phyloP scores from a whole-genome alignment of 2,888 invertebrate genomes.

The Phytoseiulus persimilis region DNA sequence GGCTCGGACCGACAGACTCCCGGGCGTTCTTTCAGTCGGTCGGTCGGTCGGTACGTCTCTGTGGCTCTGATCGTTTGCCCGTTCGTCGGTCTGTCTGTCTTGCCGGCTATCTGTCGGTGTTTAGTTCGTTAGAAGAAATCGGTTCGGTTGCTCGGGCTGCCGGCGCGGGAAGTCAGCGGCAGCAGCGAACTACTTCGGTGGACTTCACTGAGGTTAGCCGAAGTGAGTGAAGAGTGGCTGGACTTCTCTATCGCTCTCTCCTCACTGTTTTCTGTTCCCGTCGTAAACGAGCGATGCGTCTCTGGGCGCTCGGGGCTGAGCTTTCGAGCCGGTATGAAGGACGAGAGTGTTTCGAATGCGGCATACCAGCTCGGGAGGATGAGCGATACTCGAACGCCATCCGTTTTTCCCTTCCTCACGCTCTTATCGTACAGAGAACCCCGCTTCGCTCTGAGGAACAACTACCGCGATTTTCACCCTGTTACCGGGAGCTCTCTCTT shows the following conservation, averaged over 20 bases:
- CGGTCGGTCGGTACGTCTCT: neutral
- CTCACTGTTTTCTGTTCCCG: neutral
- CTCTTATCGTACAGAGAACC: too few relatives aligned
- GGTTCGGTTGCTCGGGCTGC: neutral
- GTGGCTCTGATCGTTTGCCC: neutral
- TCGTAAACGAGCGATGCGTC: neutral
- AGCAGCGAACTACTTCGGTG: neutral
- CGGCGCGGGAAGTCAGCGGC: neutral
- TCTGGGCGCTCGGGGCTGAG: neutral
- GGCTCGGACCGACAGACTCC: neutral
- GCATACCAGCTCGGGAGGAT: too few relatives aligned
- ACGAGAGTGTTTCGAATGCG: too few relatives aligned
- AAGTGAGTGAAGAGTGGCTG: neutral
- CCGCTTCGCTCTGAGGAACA: too few relatives aligned
- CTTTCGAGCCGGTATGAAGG: too few relatives aligned
- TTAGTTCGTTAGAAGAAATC: conserved; percentile 5
- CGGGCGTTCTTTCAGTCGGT: neutral
- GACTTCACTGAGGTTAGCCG: neutral
- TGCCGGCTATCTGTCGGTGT: neutral
- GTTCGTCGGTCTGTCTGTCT: neutral
- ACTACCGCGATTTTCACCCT: too few relatives aligned
- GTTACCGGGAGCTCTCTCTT: too few relatives aligned
- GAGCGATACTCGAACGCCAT: too few relatives aligned
- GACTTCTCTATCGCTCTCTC: neutral
- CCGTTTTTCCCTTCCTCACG: too few relatives aligned